Base-by-base conservation (phyloP, 2,888 invertebrate genomes). In the Thysanoteuthis rhombus region DNA sequence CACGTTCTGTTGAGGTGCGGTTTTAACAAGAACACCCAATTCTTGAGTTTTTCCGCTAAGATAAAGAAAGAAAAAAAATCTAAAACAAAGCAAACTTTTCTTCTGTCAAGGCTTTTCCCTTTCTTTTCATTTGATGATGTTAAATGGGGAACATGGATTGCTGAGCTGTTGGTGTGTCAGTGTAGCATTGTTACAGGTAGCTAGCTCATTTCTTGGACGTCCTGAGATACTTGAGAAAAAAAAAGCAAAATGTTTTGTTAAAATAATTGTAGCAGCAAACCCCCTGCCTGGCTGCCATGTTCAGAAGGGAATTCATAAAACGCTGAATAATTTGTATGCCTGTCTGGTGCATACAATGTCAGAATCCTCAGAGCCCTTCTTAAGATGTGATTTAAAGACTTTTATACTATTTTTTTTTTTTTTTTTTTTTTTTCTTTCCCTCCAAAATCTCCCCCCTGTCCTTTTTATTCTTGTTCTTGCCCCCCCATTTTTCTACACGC, bases 131-230 rank as follows among this genome's bases (percentile, higher is more conserved):
- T 92, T 92, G 42, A 92, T 42, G 42, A 91, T 40, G 45, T 92
- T 92, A 92, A 92, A 92, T 92, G 91, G 91, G 42, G 91, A 92
- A 42, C 91, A 92, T 92, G 91, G 91, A 92, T 92, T 93, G 93
- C 52, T 93, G 58, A 93, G 58, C 36, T 93, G 93, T 93, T 93
- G 93, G 93, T 58, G 93, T 93, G 93, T 92, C 47, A 93, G n/a
- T 93, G 93, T 93, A 93, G 93, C 93, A 93, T 93, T 93, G 93
- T 93, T 93, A 58, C 93, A 52, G 93, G 47, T 93, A 93, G 93
- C 93, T 93, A 93, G 93, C 93, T 93, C 52, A 93, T 58, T 91
- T 93, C 52, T 93, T 52, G 52, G 38, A 93, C 93, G 58, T 93
- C 58, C 93, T 93, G 93, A 93, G 39, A 42, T 93, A 40, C 12